These are phyloP conservation scores for Coregonus sp. DNA, from an alignment of 2,797 vertebrate species.

Conservation along the genomic window DNA sequence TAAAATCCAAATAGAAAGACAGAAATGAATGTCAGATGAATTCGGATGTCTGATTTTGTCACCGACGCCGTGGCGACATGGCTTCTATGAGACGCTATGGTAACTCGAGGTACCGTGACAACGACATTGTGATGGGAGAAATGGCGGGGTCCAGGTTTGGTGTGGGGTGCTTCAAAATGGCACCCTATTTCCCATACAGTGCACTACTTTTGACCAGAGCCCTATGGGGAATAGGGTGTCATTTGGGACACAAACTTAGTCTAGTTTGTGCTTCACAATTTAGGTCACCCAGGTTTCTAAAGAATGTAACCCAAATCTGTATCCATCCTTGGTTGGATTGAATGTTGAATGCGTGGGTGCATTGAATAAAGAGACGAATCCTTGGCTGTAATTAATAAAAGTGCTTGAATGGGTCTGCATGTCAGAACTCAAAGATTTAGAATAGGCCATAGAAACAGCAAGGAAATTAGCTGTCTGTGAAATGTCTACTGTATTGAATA, in stretches of 20 bases:
- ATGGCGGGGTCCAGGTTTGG: slow-evolving; percentile 2
- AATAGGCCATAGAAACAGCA: not conserved
- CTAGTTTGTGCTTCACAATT: slow-evolving; percentile 10
- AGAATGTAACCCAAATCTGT: slow-evolving; percentile 2
- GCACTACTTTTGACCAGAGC: not conserved
- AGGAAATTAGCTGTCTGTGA: not conserved
- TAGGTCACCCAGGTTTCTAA: slow-evolving; percentile 26
- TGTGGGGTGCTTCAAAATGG: not conserved
- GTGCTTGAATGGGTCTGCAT: not conserved
- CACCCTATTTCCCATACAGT: not conserved
- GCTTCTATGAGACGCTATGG: slow-evolving; percentile 36
- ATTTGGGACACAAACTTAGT: not conserved
- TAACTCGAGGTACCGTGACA: slow-evolving; percentile 40
- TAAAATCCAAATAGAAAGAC: slow-evolving; percentile 49
- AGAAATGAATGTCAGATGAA: slow-evolving; percentile 47
- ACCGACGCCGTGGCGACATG: slow-evolving; percentile 37
- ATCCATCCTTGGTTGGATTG: not conserved
- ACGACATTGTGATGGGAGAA: slow-evolving; percentile 36
- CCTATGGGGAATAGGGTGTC: not conserved
- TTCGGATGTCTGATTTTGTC: slow-evolving; percentile 60
- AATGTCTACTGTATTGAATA: not conserved
- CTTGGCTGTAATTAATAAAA: not conserved
- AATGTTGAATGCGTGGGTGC: not conserved
- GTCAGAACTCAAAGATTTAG: not conserved
- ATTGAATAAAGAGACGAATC: not conserved